Evolutionary conservation across 1,140 invertebrate species (phyloP).

Genomic region (Bombus consobrinus): DNA sequence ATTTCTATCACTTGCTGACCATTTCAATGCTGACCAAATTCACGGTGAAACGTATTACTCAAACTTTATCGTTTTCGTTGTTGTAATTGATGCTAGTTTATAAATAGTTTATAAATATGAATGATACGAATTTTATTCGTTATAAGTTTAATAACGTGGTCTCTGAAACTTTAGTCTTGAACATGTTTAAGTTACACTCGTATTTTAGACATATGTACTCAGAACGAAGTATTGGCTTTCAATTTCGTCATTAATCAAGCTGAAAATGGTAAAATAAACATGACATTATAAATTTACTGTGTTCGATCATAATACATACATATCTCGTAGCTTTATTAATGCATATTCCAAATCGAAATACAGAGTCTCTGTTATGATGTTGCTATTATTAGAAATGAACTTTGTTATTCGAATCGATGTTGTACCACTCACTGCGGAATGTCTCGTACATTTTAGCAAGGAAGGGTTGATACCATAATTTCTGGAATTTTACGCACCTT

Average conservation of each 20-base stretch:
- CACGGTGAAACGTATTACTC: not conserved
- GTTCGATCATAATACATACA: no score
- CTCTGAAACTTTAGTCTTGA: no score
- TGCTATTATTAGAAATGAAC: not conserved
- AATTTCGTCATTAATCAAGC: no score
- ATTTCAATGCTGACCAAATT: not conserved
- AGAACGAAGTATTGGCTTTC: no score
- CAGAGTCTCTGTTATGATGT: not conserved
- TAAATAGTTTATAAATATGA: not conserved
- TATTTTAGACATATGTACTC: no score
- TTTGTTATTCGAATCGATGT: not conserved
- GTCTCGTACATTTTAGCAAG: not conserved
- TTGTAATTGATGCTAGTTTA: not conserved
- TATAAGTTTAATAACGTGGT: no score
- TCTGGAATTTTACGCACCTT: not conserved
- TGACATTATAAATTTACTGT: no score
- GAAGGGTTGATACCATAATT: not conserved
- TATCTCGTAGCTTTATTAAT: no score
- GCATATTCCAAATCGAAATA: not conserved
- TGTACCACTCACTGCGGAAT: not conserved
- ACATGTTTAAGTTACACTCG: no score
- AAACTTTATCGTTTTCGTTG: not conserved
- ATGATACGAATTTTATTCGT: not conserved
- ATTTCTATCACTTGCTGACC: not conserved
- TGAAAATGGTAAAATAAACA: no score